These are phyloP conservation scores for Misgurnus anguillicaudatus DNA, from an alignment of 2,113 vertebrate genomes.

Conservation along the genomic window DNA sequence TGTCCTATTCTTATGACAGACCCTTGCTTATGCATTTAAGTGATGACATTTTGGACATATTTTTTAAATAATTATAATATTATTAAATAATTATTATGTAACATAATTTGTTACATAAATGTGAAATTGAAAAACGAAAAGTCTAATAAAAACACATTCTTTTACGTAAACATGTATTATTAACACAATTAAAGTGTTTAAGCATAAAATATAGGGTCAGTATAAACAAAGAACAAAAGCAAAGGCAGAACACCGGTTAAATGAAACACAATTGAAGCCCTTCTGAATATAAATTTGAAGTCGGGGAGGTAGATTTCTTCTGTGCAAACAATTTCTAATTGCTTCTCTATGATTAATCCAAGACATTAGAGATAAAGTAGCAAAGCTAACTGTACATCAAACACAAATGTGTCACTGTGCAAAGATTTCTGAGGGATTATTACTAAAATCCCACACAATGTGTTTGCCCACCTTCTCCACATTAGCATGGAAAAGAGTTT, in stretches of 20 bases:
- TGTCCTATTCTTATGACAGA: too few species aligned
- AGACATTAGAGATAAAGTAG: constrained; percentile 1
- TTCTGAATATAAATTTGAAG: background rate
- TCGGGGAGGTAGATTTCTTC: constrained; percentile 37
- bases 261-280: background rate
- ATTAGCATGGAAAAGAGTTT: constrained; percentile 35
- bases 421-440: constrained; percentile 14
- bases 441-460: background rate
- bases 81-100: too few species aligned
- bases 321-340: constrained; percentile 70
- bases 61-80: too few species aligned
- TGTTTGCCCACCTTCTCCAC: constrained; percentile 20
- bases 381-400: constrained; percentile 22
- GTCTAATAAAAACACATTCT: too few species aligned
- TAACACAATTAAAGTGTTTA: too few species aligned
- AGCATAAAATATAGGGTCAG: too few species aligned
- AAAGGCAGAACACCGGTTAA: background rate
- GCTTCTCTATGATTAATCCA: constrained; percentile 61
- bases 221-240: too few species aligned
- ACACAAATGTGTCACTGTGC: constrained; percentile 6
- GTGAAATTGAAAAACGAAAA: too few species aligned
- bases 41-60: too few species aligned
- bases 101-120: too few species aligned
- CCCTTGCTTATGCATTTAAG: too few species aligned
- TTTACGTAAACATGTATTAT: too few species aligned